phyloP scores from a whole-genome alignment of 2,888 invertebrate genomes.

The Carpatolechia fugitivella region DNA sequence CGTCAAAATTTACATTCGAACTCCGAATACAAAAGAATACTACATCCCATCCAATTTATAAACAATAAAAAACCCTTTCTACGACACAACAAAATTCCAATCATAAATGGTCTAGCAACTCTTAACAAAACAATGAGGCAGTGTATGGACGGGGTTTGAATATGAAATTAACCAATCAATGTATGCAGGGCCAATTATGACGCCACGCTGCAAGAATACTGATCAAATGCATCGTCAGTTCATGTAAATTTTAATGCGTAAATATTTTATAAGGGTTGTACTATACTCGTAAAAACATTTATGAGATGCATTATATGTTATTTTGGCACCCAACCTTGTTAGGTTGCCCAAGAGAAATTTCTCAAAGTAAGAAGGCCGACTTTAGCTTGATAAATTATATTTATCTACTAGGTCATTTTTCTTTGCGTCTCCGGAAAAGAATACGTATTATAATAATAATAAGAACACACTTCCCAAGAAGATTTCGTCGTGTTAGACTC shows the following conservation, averaged over 20 bases:
- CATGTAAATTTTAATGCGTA: neutral
- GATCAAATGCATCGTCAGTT: conserved; percentile 14
- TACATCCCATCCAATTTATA: neutral
- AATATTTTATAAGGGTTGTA: neutral
- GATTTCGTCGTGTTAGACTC: no score
- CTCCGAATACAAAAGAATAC: no score
- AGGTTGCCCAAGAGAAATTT: no score
- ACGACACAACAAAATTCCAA: neutral
- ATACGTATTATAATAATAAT: no score
- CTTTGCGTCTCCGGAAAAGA: no score
- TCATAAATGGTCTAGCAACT: conserved; percentile 24
- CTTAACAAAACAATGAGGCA: conserved; percentile 38
- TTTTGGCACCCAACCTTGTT: no score
- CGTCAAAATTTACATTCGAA: no score
- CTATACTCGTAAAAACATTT: neutral
- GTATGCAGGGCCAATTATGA: conserved; percentile 43
- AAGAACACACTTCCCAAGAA: no score
- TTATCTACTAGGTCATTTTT: no score
- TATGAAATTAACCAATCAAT: conserved; percentile 43
- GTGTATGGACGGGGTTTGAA: conserved; percentile 32
- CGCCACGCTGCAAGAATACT: conserved; percentile 39
- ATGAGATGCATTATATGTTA: neutral
- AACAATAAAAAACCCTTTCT: neutral
- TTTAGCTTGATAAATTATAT: no score
- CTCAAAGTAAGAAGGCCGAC: no score